phyloP scores from a whole-genome alignment of 2,113 vertebrate genomes.

The Probosciger aterrimus region DNA sequence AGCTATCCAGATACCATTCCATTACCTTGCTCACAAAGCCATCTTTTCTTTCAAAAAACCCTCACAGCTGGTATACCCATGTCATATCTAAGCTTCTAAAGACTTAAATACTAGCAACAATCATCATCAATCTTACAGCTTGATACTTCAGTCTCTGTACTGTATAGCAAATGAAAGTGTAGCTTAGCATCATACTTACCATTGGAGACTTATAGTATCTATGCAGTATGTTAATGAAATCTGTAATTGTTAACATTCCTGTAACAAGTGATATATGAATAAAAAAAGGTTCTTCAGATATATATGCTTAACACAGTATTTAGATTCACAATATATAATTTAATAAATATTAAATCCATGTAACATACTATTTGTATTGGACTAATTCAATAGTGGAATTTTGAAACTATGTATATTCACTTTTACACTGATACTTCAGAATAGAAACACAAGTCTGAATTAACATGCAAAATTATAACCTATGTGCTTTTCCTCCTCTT shows the following conservation, averaged over 20 bases:
- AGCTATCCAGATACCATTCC: neutral
- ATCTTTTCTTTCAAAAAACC: neutral
- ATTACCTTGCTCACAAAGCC: neutral
- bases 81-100: neutral
- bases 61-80: neutral
- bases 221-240: slow-evolving; percentile 99
- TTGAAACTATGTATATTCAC: neutral
- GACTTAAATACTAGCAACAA: neutral
- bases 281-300: neutral
- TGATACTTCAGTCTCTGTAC: neutral
- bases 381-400: neutral
- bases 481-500: neutral
- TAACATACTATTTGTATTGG: neutral
- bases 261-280: slow-evolving; percentile 33
- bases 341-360: neutral
- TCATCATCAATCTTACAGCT: neutral
- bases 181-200: slow-evolving; percentile 75
- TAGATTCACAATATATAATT: neutral
- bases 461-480: neutral
- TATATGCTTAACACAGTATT: rapidly evolving
- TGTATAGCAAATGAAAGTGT: neutral
- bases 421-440: neutral
- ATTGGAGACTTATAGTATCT: slow-evolving; percentile 98
- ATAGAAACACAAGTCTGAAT: neutral
- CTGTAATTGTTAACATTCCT: slow-evolving; percentile 99